Evolutionary conservation across 1,140 invertebrate species (phyloP).

Genomic region (Drosophila seguyi): DNA sequence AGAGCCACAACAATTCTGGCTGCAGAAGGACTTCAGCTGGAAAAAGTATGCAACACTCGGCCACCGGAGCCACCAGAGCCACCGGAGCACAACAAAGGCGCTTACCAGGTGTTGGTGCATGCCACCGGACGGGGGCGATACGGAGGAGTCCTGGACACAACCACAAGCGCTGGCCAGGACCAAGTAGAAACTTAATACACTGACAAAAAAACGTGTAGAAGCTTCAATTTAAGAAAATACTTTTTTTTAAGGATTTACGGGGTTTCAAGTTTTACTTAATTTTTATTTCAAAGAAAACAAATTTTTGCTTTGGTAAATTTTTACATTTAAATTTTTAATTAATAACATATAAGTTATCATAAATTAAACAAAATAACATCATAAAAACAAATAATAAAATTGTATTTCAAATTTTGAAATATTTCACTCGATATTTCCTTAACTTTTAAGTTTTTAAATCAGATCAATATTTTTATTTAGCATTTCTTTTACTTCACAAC

Average conservation of each 20-base stretch:
- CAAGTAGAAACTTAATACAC: slow-evolving; percentile 8
- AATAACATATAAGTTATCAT: neutral
- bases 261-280: neutral
- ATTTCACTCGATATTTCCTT: neutral
- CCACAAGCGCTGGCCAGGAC: slow-evolving; percentile 5
- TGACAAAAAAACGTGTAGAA: neutral
- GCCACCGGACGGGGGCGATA: slow-evolving; percentile 19
- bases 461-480: neutral
- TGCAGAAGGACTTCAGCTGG: slow-evolving; percentile 30
- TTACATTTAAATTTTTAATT: no score
- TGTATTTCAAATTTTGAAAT: neutral
- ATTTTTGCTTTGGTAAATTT: no score
- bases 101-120: slow-evolving; percentile 62
- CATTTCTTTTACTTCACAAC: neutral
- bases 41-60: slow-evolving; percentile 57
- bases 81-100: slow-evolving; percentile 48
- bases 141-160: slow-evolving; percentile 12
- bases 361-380: neutral
- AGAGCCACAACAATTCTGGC: slow-evolving; percentile 46
- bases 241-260: no score
- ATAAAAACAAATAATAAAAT: no score
- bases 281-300: no score
- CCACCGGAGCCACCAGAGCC: slow-evolving; percentile 18
- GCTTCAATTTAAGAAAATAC: neutral
- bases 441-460: neutral